Percentiles rank a stretch among this genome's conserved stretches.
Conservation (phyloP, 92 coral and sea anemone genomes). For the Metridium senile region DNA sequence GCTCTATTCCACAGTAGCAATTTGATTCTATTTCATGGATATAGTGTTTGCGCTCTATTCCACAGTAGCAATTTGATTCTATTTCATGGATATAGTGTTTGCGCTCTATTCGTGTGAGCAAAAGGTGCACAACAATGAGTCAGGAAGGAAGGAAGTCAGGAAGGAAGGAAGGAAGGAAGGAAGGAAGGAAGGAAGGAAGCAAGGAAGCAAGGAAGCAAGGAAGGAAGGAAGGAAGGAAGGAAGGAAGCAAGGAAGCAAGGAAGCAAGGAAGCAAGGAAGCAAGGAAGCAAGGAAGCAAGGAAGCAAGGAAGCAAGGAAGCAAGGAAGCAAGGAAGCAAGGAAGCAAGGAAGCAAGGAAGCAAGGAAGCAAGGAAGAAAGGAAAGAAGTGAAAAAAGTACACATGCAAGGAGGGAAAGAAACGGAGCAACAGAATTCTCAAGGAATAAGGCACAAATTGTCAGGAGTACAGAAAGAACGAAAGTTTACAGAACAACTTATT, state of each 20-base stretch:
- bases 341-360: neutral
- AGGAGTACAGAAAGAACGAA: neutral
- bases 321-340: neutral
- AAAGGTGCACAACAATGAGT: neutral
- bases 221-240: neutral
- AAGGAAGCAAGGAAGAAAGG: neutral
- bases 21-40: no score
- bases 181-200: neutral
- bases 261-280: no score
- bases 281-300: neutral
- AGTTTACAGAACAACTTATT: no score
- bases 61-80: no score
- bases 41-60: no score
- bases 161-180: neutral
- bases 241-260: neutral
- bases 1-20: no score
- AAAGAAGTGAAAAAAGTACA: neutral
- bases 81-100: no score
- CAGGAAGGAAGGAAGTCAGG: neutral
- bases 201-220: neutral
- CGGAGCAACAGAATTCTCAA: no score
- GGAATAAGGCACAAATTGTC: neutral
- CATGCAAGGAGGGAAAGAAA: neutral
- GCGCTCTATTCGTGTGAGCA: no score
- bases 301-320: neutral